Evolutionary conservation across 2,797 vertebrate genomes (phyloP).

Genomic region (Numenius phaeopus): DNA sequence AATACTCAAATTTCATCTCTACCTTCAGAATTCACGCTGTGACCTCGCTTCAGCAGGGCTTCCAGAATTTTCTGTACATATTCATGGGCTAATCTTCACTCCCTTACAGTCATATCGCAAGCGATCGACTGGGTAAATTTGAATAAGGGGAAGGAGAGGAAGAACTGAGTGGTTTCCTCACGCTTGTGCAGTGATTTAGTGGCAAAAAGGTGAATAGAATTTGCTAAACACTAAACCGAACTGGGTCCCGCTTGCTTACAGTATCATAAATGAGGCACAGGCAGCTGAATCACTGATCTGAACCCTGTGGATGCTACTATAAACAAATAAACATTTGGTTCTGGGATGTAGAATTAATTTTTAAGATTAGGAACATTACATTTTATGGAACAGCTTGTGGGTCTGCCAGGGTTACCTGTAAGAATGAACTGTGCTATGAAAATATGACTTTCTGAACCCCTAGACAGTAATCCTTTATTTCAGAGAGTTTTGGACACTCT

Average conservation of each 20-base stretch:
- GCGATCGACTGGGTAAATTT: not conserved
- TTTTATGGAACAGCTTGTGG: not conserved
- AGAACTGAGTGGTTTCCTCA: conserved; percentile 18
- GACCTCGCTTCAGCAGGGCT: not conserved
- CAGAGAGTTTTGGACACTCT: conserved; percentile 38
- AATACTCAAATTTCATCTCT: not conserved
- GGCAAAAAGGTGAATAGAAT: not conserved
- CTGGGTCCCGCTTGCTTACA: not conserved
- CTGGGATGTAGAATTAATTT: not conserved
- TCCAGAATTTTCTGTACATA: conserved; percentile 26
- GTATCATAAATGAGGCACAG: not conserved
- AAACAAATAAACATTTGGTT: not conserved
- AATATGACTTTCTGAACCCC: conserved; percentile 11
- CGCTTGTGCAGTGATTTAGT: conserved; percentile 13
- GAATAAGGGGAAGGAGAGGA: conserved; percentile 51
- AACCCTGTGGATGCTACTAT: not conserved
- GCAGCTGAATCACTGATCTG: not conserved
- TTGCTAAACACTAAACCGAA: not conserved
- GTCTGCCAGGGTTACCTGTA: conserved; percentile 6
- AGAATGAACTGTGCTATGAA: not conserved
- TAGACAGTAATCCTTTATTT: conserved; percentile 50
- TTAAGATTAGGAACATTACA: not conserved
- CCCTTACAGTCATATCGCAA: not conserved
- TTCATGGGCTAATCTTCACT: not conserved
- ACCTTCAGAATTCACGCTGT: not conserved